Percentiles rank a stretch among this genome's conserved stretches.
phyloP scores from a whole-genome alignment of 2,888 invertebrate species.

The Azorinus chamasolen region DNA sequence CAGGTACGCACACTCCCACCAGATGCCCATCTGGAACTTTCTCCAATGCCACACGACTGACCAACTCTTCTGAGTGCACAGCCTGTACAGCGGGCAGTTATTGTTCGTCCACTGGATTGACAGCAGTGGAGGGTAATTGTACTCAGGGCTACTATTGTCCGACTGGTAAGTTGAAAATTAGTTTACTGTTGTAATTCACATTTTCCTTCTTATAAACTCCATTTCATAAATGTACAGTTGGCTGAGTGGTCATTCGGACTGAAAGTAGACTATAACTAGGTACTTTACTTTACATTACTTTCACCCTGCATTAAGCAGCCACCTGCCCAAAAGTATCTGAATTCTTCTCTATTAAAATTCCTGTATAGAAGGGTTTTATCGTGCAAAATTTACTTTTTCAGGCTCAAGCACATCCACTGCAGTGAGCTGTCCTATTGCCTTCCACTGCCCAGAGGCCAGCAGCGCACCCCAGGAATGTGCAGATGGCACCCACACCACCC shows the following conservation, averaged over 20 bases:
- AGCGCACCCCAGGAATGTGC: conserved; percentile 73
- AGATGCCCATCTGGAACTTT: conserved; percentile 83
- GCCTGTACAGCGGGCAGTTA: conserved; percentile 83
- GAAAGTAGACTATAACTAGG: no score
- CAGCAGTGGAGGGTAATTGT: conserved; percentile 81
- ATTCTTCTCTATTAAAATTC: no score
- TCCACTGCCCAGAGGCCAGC: conserved; percentile 78
- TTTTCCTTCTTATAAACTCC: no score
- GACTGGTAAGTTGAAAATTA: conserved; percentile 62
- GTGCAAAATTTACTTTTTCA: no score
- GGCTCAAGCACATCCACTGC: conserved; percentile 77
- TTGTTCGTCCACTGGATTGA: conserved; percentile 81
- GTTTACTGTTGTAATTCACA: no score
- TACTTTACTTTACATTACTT: no score
- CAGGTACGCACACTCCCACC: conserved; percentile 82
- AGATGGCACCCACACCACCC: conserved; percentile 81
- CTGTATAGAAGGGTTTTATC: no score
- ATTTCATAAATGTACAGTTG: no score
- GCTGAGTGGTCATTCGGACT: no score
- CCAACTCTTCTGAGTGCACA: conserved; percentile 75
- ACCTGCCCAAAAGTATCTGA: no score
- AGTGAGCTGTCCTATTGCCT: conserved; percentile 77
- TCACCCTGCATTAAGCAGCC: no score
- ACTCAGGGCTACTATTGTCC: conserved; percentile 85
- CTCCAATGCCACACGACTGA: conserved; percentile 80